Evolutionary conservation across 1,140 invertebrate species (phyloP).

Genomic region (Sinonovacula constricta): DNA sequence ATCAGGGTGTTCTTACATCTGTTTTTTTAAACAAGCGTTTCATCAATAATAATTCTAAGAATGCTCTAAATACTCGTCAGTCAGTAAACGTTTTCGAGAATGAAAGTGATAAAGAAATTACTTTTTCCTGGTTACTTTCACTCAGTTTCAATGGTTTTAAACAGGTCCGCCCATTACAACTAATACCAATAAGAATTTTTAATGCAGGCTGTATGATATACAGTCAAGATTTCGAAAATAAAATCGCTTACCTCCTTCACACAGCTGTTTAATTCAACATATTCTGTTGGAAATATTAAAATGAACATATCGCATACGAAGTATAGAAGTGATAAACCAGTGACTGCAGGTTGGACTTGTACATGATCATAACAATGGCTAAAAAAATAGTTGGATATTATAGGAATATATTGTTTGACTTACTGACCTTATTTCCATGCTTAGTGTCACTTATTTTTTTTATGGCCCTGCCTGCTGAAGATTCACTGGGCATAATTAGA

Average conservation of each 20-base stretch:
- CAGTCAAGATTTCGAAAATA: conserved; percentile 19
- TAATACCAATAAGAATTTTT: conserved; percentile 29
- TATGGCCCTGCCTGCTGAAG: conserved; percentile 35
- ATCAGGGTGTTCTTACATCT: conserved; percentile 27
- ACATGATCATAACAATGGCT: conserved; percentile 42
- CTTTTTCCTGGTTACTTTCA: conserved; percentile 35
- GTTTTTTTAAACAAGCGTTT: conserved; percentile 5
- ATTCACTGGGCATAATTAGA: conserved; percentile 15
- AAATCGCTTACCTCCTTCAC: conserved; percentile 44
- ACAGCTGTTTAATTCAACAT: conserved; percentile 4
- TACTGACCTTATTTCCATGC: conserved; percentile 25
- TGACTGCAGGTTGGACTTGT: conserved; percentile 23
- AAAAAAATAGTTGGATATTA: conserved; percentile 39
- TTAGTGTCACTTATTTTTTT: conserved; percentile 42
- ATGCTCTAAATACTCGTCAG: conserved; percentile 9
- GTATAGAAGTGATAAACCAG: background rate
- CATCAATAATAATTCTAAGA: background rate
- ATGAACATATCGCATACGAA: conserved; percentile 28
- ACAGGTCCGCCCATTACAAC: background rate
- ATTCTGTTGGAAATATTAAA: conserved; percentile 22
- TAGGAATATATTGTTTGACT: conserved; percentile 21
- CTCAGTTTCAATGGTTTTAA: conserved; percentile 15
- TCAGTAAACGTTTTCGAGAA: conserved; percentile 22
- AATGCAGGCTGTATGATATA: conserved; percentile 9
- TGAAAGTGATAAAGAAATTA: conserved; percentile 15